Conservation (phyloP, 2,113 vertebrate genomes). For the Mystacornis crossleyi region DNA sequence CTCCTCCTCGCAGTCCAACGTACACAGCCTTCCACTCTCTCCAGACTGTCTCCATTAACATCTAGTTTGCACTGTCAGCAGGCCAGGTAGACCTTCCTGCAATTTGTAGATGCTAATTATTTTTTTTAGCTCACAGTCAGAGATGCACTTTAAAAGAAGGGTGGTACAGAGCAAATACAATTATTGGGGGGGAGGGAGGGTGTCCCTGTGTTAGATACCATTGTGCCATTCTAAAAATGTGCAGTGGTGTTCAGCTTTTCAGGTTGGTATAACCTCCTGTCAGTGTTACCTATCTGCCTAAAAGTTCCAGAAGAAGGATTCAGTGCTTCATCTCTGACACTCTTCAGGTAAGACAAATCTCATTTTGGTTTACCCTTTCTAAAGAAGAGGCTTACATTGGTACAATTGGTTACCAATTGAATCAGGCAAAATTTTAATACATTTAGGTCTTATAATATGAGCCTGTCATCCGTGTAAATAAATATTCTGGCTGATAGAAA, state of each 20-base stretch:
- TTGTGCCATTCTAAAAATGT: neutral
- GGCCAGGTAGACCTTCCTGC: neutral
- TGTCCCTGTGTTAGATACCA: rapidly evolving
- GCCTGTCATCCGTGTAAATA: neutral
- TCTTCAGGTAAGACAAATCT: neutral
- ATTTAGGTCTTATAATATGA: neutral
- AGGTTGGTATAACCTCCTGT: neutral
- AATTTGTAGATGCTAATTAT: neutral
- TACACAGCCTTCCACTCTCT: neutral
- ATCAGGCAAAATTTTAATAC: neutral
- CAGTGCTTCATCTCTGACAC: neutral
- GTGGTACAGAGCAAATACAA: neutral
- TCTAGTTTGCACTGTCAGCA: neutral
- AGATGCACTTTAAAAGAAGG: neutral
- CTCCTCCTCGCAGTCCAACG: neutral
- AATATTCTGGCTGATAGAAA: neutral
- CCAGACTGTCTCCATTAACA: neutral
- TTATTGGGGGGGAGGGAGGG: rapidly evolving
- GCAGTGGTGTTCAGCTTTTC: neutral
- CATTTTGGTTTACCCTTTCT: neutral
- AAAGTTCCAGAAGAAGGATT: neutral
- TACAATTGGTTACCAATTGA: neutral
- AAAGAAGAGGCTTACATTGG: neutral
- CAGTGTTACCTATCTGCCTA: neutral
- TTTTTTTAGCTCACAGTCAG: neutral